A percentile compares a stretch with the other conserved stretches of the same genome.
phyloP scores from a whole-genome alignment of 2,113 vertebrate species.

The Crotalus horridus region DNA sequence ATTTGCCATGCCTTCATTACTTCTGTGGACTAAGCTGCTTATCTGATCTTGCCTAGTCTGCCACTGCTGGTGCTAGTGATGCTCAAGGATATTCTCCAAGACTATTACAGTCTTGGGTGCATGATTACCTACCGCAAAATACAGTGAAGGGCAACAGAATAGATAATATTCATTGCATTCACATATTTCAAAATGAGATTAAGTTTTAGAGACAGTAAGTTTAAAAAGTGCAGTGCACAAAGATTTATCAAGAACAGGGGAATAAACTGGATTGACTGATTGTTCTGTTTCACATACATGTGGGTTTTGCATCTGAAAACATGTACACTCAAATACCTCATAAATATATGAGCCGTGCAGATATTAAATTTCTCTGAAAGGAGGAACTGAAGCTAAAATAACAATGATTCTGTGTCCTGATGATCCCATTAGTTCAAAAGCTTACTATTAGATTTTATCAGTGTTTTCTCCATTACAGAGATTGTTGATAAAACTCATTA shows the following conservation, averaged over 20 bases:
- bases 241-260: background rate
- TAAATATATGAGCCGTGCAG: background rate
- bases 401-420: background rate
- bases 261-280: background rate
- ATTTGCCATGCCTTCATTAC: background rate
- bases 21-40: background rate
- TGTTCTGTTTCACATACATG: background rate
- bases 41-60: background rate
- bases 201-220: background rate
- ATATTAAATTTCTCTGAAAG: background rate
- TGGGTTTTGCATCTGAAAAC: background rate
- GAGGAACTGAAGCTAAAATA: background rate
- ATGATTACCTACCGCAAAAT: background rate
- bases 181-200: background rate
- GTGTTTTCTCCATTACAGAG: background rate
- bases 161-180: background rate
- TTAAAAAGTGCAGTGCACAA: background rate
- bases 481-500: background rate
- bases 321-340: background rate
- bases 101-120: background rate
- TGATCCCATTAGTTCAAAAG: background rate
- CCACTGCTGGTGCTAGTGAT: background rate
- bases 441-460: background rate
- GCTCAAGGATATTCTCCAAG: background rate
- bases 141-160: background rate